Evolutionary conservation across 2,888 invertebrate species (phyloP), one percentile per base, ranked within the genome.

Genomic region (Macroteleia sp.): DNA sequence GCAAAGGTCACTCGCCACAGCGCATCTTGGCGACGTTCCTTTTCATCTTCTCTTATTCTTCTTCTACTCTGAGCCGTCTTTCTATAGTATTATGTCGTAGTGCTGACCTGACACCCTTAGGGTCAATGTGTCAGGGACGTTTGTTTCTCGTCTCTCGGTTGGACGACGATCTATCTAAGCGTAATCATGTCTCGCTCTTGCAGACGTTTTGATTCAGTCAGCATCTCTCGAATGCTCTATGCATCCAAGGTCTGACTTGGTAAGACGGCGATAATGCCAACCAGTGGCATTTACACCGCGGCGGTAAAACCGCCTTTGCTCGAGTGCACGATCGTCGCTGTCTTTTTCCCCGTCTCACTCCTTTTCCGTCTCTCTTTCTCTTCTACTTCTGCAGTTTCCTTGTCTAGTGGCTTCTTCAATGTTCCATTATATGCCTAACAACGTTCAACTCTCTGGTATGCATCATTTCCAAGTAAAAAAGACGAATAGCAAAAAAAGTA

Each of bases 251-350:
- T 90, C 89, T 89, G 82, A 77, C 84, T 81, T 59, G 69, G 73
- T 69, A 59, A 71, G 80, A 82, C 82, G 79, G 84, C 85, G 79
- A 89, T 90, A 90, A 90, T 90, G 89, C 90, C 90, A 90, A 90
- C 90, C 88, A 87, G 90, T 90, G 90, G 90, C 90, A 90, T 90
- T 90, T 90, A 90, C 89, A 79, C 74, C 79, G 56, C 80, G 86
- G 81, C 85, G 83, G 83, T 83, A 82, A 85, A 85, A 86, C 87
- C 86, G 87, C 87, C 89, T 88, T 87, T 87, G 87, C 88, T 83
- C 81, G 84, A 70, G 62, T 74, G 67, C 77, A 78, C 78, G 74
- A 79, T 79, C 73, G 64, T 73, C 67, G 56, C 70, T 42, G 70
- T 79, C 71, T 46, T 74, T 61, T 69, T 48, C 57, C 46, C 56